A percentile compares a stretch with the other conserved stretches of the same genome.
These are phyloP conservation scores for Chymomyza caudatula DNA, from an alignment of 2,888 invertebrate species.

Conservation along the genomic window DNA sequence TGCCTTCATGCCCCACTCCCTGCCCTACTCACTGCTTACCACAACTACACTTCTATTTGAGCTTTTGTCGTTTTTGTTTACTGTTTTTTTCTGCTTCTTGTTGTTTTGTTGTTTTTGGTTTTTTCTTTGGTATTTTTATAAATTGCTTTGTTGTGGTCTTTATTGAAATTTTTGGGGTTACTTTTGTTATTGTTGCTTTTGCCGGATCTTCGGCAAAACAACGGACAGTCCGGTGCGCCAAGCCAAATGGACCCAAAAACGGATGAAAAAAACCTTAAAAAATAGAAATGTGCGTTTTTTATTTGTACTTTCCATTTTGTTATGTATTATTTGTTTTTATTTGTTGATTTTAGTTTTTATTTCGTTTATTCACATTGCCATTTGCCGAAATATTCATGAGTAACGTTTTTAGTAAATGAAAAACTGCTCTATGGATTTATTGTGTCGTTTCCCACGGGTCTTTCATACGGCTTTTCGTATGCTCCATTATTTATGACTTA, in stretches of 20 bases:
- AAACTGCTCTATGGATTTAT: slow-evolving; percentile 66
- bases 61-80: slow-evolving; percentile 41
- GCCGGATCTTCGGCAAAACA: background rate
- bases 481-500: slow-evolving; percentile 7
- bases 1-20: slow-evolving; percentile 1
- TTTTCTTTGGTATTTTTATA: slow-evolving; percentile 62
- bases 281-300: background rate
- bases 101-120: slow-evolving; percentile 2
- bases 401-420: slow-evolving; percentile 69
- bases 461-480: slow-evolving; percentile 22
- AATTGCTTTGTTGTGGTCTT: slow-evolving; percentile 75
- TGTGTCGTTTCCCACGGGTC: slow-evolving; percentile 37
- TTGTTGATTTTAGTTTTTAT: background rate
- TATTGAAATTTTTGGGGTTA: slow-evolving; percentile 73
- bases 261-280: background rate
- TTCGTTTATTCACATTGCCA: slow-evolving; percentile 39
- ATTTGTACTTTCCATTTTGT: background rate
- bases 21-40: slow-evolving; percentile 34
- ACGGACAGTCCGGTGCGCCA: background rate
- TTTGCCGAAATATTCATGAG: slow-evolving; percentile 67
- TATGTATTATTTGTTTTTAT: background rate
- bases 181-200: slow-evolving; percentile 70
- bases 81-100: background rate
- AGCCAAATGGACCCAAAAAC: background rate
- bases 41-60: slow-evolving; percentile 62